Percentiles rank a stretch among this genome's conserved stretches.
Evolutionary conservation across 2,797 vertebrate genomes (phyloP).

Genomic region (Brachyalestes nurse): DNA sequence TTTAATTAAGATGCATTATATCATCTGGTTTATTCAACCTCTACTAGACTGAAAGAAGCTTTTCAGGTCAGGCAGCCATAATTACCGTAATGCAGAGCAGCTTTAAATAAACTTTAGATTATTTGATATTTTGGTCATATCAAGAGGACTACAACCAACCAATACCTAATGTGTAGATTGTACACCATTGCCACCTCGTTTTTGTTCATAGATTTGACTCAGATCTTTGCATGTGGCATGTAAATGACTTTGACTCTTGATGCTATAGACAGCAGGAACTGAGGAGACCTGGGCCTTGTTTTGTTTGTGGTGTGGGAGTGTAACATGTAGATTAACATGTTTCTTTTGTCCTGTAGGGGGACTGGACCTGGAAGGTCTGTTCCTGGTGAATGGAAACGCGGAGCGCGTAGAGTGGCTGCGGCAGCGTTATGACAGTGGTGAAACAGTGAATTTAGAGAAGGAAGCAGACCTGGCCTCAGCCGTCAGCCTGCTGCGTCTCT

Average conservation of each 20-base stretch:
- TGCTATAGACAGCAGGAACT: background rate
- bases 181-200: background rate
- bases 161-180: background rate
- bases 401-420: slow-evolving; percentile 97
- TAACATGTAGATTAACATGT: slow-evolving; percentile 9
- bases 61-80: background rate
- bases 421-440: slow-evolving; percentile 92
- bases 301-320: background rate
- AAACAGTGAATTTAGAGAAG: slow-evolving; percentile 95
- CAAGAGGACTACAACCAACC: background rate
- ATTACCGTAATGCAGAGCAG: background rate
- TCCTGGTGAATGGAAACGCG: slow-evolving; percentile 96
- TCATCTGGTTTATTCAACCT: background rate
- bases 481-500: slow-evolving; percentile 95
- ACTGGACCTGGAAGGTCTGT: slow-evolving; percentile 95
- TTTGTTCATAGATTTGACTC: no score
- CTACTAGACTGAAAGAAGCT: background rate
- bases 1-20: background rate
- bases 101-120: background rate
- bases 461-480: slow-evolving; percentile 96
- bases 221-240: background rate
- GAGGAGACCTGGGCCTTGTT: background rate
- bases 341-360: slow-evolving; percentile 75
- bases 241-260: background rate
- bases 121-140: background rate